Conservation (phyloP, 2,113 vertebrate genomes). For the Elaphurus davidianus region DNA sequence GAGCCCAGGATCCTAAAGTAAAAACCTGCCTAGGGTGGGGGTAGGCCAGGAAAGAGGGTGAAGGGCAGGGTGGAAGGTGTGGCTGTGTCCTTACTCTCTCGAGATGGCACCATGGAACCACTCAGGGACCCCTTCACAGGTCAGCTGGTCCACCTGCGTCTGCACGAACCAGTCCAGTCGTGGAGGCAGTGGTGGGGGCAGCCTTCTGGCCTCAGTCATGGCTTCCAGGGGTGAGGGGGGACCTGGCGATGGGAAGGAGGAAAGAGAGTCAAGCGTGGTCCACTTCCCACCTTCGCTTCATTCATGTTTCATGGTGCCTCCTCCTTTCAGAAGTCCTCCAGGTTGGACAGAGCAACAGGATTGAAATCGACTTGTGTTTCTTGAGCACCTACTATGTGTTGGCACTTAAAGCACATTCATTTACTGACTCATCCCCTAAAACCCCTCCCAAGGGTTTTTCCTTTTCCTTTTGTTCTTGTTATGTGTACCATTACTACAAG, state of each 20-base stretch:
- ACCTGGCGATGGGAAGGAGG: not conserved
- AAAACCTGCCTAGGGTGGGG: not conserved
- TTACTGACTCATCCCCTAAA: not conserved
- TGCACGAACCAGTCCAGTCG: constrained; percentile 81
- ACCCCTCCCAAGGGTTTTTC: not conserved
- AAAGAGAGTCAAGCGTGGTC: not conserved
- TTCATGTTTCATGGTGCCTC: not conserved
- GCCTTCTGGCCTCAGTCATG: not conserved
- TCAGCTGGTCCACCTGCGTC: constrained; percentile 78
- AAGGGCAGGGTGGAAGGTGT: not conserved
- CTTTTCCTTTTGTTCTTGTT: not conserved
- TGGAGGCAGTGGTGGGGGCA: constrained; percentile 15
- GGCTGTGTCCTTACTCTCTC: constrained; percentile 82
- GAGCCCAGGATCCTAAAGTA: not conserved
- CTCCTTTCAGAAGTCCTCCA: not conserved
- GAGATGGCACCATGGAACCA: constrained; percentile 90
- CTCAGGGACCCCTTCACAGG: constrained; percentile 78
- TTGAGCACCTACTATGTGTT: not conserved
- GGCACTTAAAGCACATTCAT: not conserved
- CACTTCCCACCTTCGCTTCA: not conserved
- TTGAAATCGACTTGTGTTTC: not conserved
- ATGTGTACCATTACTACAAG: not conserved
- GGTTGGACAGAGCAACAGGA: not conserved
- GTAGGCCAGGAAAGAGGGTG: not conserved
- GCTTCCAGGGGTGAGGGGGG: not conserved